phyloP scores from a whole-genome alignment of 2,888 invertebrate genomes.

The Cephalotes varians region DNA sequence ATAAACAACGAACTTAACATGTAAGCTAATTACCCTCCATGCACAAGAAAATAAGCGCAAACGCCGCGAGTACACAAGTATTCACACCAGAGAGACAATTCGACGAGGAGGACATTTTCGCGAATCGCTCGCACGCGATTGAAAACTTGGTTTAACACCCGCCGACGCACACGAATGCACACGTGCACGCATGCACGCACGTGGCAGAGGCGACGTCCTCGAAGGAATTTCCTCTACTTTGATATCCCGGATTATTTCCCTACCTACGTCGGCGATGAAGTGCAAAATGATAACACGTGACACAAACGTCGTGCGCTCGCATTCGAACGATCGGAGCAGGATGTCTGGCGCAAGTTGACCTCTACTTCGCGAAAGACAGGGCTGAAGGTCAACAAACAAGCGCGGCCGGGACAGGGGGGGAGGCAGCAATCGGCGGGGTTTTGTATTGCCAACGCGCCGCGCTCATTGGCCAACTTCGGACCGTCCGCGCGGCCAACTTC shows the following conservation, averaged over 20 bases:
- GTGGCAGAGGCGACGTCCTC: not conserved
- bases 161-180: not conserved
- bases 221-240: not conserved
- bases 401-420: constrained; percentile 18
- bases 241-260: not conserved
- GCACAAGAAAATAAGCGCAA: not conserved
- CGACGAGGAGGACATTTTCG: not conserved
- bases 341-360: constrained; percentile 76
- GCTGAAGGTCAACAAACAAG: constrained; percentile 79
- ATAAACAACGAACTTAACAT: not conserved
- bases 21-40: not conserved
- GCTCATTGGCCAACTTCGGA: constrained; percentile 16
- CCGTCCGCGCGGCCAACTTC: not conserved
- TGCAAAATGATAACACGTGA: not conserved
- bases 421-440: not conserved
- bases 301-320: not conserved
- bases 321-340: constrained; percentile 5
- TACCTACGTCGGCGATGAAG: constrained; percentile 7
- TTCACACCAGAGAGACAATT: not conserved
- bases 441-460: not conserved
- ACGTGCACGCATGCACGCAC: not conserved
- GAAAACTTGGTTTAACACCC: not conserved
- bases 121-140: not conserved
- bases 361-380: constrained; percentile 74
- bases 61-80: not conserved